Evolutionary conservation across 1,140 invertebrate species (phyloP).

Genomic region (Platyscapa corneri): DNA sequence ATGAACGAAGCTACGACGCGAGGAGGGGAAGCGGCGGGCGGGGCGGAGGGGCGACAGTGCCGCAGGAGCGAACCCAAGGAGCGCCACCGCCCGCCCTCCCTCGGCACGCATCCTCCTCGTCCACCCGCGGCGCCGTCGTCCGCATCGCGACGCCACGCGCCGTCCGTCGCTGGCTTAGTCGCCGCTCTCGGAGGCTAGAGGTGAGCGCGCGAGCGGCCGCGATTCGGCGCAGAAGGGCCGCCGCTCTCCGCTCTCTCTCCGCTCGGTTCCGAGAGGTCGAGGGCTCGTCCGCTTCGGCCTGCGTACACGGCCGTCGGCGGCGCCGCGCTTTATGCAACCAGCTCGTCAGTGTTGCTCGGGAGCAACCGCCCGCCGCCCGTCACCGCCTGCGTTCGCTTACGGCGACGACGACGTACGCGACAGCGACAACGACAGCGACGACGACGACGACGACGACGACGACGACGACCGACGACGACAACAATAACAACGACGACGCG

Average conservation of each 20-base stretch:
- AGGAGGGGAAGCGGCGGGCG: constrained; percentile 44
- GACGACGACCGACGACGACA: background rate
- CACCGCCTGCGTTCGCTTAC: background rate
- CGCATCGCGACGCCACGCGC: background rate
- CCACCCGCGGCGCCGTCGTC: background rate
- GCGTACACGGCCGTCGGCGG: background rate
- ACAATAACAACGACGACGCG: background rate
- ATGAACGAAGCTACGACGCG: background rate
- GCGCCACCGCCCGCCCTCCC: background rate
- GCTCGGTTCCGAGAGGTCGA: background rate
- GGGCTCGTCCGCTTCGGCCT: background rate
- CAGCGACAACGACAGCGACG: background rate
- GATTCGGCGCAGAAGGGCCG: constrained; percentile 1
- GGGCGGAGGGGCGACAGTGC: background rate
- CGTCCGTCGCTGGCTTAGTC: background rate
- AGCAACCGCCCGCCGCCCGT: background rate
- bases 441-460: no score
- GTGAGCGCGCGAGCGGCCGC: background rate
- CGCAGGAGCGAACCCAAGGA: background rate
- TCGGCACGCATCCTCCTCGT: background rate
- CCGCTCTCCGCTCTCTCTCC: no score
- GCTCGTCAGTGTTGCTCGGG: background rate
- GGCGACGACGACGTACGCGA: no score
- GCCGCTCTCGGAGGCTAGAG: background rate
- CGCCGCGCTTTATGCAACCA: constrained; percentile 16